Evolutionary conservation across 2,113 vertebrate species (phyloP).

Genomic region (Malurus cyaneus): DNA sequence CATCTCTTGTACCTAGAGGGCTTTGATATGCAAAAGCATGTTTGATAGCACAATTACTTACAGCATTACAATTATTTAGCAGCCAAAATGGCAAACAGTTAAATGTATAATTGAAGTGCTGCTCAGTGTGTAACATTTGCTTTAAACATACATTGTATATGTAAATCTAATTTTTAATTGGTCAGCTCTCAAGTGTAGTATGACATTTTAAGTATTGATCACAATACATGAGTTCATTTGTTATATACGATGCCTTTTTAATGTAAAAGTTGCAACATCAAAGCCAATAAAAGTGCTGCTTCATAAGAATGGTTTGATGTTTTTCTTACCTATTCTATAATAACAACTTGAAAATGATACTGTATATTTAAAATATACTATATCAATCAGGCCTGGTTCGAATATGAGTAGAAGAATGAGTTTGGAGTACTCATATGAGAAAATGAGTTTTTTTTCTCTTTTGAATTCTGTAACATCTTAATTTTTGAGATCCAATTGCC

Average conservation of each 20-base stretch:
- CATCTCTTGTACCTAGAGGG: constrained; percentile 28
- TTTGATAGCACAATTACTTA: constrained; percentile 62
- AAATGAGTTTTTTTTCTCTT: constrained; percentile 36
- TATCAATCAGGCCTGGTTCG: constrained; percentile 78
- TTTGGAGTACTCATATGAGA: constrained; percentile 43
- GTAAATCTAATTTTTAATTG: constrained; percentile 53
- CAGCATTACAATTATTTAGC: constrained; percentile 53
- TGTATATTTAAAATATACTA: constrained; percentile 8
- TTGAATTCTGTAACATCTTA: constrained; percentile 26
- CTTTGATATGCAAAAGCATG: constrained; percentile 41
- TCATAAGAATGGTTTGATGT: constrained; percentile 70
- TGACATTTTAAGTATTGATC: constrained; percentile 49
- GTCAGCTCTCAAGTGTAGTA: constrained; percentile 60
- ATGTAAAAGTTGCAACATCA: constrained; percentile 82
- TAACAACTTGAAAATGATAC: neutral
- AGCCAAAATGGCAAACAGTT: constrained; percentile 51
- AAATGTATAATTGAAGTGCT: constrained; percentile 57
- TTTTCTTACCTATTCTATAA: constrained; percentile 66
- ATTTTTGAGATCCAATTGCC: constrained; percentile 17
- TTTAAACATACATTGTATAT: constrained; percentile 54
- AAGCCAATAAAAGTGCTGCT: constrained; percentile 80
- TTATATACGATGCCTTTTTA: constrained; percentile 67
- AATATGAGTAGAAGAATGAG: constrained; percentile 67
- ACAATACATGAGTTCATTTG: constrained; percentile 44
- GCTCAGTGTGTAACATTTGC: constrained; percentile 57